These are phyloP conservation scores for Eupithecia subfuscata DNA, from an alignment of 2,888 invertebrate genomes.

Conservation along the genomic window DNA sequence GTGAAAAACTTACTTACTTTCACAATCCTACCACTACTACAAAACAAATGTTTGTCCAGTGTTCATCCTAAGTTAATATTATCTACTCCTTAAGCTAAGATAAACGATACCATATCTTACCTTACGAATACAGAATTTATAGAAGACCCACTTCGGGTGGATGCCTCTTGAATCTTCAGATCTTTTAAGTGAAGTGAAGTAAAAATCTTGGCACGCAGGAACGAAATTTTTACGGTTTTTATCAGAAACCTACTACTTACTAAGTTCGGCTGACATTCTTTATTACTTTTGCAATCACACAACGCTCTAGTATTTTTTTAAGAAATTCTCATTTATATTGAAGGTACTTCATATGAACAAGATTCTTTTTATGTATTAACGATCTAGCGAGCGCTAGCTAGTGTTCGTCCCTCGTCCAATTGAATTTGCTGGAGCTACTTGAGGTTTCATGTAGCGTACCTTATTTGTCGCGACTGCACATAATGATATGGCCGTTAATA, in stretches of 20 bases:
- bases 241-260: conserved; percentile 5
- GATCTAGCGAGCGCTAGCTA: conserved; percentile 18
- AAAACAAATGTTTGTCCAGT: background rate
- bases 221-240: conserved; percentile 20
- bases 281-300: background rate
- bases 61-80: background rate
- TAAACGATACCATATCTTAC: background rate
- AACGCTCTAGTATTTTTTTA: background rate
- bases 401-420: conserved; percentile 27
- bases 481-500: no score
- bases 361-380: conserved; percentile 27
- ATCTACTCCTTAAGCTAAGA: background rate
- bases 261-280: background rate
- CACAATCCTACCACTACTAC: background rate
- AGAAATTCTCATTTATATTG: background rate
- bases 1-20: background rate
- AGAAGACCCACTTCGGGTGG: conserved; percentile 19
- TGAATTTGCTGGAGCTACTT: conserved; percentile 29
- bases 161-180: conserved; percentile 21
- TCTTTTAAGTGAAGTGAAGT: conserved; percentile 30
- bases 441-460: conserved; percentile 22
- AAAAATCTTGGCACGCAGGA: conserved; percentile 27
- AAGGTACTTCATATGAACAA: conserved; percentile 13
- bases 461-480: conserved; percentile 19
- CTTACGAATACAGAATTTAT: conserved; percentile 14